Percentiles rank a stretch among this genome's conserved stretches.
phyloP scores from a whole-genome alignment of 1,140 invertebrate species.

The Eumaeus atala region DNA sequence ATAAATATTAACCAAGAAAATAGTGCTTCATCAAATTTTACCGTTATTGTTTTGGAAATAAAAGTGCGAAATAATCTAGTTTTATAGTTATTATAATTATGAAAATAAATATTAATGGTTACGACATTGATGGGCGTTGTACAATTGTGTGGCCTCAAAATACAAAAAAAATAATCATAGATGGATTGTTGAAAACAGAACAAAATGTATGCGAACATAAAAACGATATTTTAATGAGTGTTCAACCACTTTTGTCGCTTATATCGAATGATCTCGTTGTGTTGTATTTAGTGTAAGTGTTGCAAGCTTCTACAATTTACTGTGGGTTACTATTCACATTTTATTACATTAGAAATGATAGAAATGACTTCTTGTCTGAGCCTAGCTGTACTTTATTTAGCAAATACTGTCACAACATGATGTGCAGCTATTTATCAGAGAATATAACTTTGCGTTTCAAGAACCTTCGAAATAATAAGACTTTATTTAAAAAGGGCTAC shows the following conservation, averaged over 20 bases:
- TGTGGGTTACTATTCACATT: constrained; percentile 54
- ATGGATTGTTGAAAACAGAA: constrained; percentile 20
- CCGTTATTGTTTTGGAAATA: background rate
- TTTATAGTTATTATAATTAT: background rate
- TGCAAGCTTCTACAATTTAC: constrained; percentile 63
- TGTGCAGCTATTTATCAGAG: background rate
- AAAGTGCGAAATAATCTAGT: background rate
- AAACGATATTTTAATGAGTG: constrained; percentile 50
- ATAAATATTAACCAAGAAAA: no score
- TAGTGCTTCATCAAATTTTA: no score
- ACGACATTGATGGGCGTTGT: background rate
- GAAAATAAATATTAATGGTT: background rate
- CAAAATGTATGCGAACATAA: constrained; percentile 36
- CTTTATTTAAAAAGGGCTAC: no score
- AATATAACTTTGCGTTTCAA: background rate
- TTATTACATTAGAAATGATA: constrained; percentile 32
- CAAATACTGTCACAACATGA: constrained; percentile 6
- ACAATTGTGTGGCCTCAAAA: constrained; percentile 21
- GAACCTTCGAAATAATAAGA: no score
- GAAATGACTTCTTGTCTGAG: constrained; percentile 23
- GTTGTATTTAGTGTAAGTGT: constrained; percentile 57
- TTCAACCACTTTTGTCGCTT: constrained; percentile 20
- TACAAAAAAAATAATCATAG: constrained; percentile 20
- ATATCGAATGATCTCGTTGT: constrained; percentile 48
- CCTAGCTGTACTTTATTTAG: background rate